Conservation (phyloP, 2,797 vertebrate species). For the Petrocephalus schoutedeni region DNA sequence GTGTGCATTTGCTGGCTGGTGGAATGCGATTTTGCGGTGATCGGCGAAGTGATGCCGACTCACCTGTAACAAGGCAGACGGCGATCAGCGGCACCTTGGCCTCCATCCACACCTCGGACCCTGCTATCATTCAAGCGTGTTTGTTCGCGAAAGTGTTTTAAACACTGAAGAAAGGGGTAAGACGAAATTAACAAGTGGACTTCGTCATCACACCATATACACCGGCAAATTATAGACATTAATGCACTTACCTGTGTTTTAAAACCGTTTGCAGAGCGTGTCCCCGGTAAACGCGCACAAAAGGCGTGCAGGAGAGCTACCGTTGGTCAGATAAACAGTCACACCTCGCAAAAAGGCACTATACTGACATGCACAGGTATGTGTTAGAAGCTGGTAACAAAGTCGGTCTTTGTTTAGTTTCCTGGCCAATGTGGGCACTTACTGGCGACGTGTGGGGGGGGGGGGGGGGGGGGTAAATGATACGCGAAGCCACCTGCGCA, state of each 20-base stretch:
- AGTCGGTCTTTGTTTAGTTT: background rate
- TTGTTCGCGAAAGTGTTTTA: background rate
- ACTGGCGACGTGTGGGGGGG: background rate
- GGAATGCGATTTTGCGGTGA: background rate
- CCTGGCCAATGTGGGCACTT: background rate
- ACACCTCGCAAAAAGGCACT: background rate
- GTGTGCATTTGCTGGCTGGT: background rate
- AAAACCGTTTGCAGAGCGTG: background rate
- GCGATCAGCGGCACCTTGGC: background rate
- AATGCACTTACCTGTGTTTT: background rate
- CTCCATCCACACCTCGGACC: background rate
- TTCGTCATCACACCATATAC: background rate
- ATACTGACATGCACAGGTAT: background rate
- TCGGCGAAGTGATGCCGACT: background rate
- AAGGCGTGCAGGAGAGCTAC: background rate
- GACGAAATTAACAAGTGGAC: background rate
- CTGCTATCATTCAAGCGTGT: background rate
- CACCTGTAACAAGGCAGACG: background rate
- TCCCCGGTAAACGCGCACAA: background rate
- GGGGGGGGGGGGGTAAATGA: background rate
- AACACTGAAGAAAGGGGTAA: background rate
- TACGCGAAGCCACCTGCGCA: background rate
- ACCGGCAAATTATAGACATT: background rate
- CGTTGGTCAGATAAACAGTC: background rate
- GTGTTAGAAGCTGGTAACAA: background rate